Conservation (phyloP, 2,797 vertebrate species). For the Meriones psammophilus region DNA sequence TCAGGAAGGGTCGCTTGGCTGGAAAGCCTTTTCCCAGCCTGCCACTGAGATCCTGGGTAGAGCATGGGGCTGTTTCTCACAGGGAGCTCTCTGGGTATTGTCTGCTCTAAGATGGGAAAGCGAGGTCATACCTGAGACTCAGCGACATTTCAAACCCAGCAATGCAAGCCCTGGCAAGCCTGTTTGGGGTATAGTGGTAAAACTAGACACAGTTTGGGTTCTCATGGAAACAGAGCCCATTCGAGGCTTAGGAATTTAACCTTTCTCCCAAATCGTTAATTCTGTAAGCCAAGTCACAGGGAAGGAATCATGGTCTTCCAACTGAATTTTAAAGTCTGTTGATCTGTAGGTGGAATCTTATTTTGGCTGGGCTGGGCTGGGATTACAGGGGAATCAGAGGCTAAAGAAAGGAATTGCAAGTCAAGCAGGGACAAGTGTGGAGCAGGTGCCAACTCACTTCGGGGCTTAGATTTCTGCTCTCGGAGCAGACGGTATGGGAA, state of each 20-base stretch:
- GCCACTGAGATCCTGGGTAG: neutral
- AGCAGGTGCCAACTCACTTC: neutral
- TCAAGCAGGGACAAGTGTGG: slow-evolving; percentile 13
- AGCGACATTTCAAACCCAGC: neutral
- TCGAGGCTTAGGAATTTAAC: slow-evolving; percentile 13
- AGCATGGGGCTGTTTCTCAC: no score
- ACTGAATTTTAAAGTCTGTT: slow-evolving; percentile 38
- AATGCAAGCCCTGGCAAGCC: neutral
- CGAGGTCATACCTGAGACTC: neutral
- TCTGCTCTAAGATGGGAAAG: neutral
- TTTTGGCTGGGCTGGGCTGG: slow-evolving; percentile 23
- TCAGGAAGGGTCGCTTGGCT: neutral
- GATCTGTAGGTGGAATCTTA: slow-evolving; percentile 15
- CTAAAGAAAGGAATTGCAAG: slow-evolving; percentile 27
- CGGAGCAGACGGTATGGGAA: neutral
- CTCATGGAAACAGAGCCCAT: neutral
- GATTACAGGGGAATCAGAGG: slow-evolving; percentile 49
- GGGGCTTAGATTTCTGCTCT: neutral
- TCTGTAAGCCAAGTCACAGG: slow-evolving; percentile 41
- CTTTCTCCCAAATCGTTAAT: slow-evolving; percentile 1
- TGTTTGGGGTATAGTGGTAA: neutral
- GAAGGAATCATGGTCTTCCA: slow-evolving; percentile 4
- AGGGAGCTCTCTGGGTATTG: neutral
- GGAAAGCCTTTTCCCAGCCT: neutral
- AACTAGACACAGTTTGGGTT: neutral